Evolutionary conservation across 2,113 vertebrate genomes (phyloP), one percentile per base, ranked within the genome.

Genomic region (Pardalotus punctatus): DNA sequence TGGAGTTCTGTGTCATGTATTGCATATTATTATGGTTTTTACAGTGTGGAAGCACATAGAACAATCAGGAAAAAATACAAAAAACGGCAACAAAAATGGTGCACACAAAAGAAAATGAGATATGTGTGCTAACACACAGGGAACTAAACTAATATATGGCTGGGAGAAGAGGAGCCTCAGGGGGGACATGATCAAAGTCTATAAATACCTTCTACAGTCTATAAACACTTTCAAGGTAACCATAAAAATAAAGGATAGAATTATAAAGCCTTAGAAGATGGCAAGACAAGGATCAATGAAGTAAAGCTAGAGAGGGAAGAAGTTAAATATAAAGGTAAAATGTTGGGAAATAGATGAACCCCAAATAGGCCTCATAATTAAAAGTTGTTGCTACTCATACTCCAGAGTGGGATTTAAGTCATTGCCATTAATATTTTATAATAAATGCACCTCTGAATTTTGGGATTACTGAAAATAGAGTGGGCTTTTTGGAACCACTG

Each of bases 231-330:
- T 79, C 92, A 90, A 94, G 87, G 92, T 86, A 94, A 88, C 86
- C 80, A 93, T 96, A 96, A 95, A 96, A 94, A 92, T 95, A 92
- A 93, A 80, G n/a, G 61, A 95, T 84, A 53, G 93, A 95, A 94
- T 89, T 95, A 85, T 94, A 95, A 91, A 85, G 45, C 50, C 9
- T 65, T 69, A 72, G 70, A 94, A 94, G 53, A 81, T 87, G 78
- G 33, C 50, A 90, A 73, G 86, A 87, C 57, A 57, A 87, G 45
- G 66, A 95, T 94, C 89, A 93, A 85, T 91, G 81, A 72, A 57
- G 57, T 79, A 88, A 87, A 93, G 57, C 20, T 76, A 80, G 58
- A 72, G n/a, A 82, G 58, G 36, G 11, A 81, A 61, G 51, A 91
- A 65, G 21, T 42, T 86, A 66, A 72, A 90, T 24, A 50, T 81